Percentiles rank a stretch among this genome's conserved stretches.
Conservation (phyloP, 2,888 invertebrate genomes). For the Asteroscopus sphinx region DNA sequence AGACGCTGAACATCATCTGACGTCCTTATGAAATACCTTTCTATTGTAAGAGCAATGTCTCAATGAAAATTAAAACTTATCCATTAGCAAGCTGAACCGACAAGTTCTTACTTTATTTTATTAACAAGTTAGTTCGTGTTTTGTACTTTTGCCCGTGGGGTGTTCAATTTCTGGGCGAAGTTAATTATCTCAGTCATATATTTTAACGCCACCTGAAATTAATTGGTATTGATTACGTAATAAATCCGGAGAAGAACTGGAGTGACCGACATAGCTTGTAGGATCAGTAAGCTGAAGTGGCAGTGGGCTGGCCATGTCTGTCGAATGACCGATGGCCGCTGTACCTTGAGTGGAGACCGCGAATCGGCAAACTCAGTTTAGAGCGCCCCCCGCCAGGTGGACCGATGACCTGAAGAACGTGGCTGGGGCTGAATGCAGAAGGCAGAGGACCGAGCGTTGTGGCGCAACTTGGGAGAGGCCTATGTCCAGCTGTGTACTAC, state of each 20-base stretch:
- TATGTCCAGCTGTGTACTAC: no score
- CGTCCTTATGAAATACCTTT: slow-evolving; percentile 9
- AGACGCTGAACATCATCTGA: background rate
- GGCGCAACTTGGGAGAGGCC: no score
- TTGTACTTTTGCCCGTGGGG: slow-evolving; percentile 37
- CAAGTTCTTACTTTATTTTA: slow-evolving; percentile 58
- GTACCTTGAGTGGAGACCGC: no score
- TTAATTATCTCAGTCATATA: slow-evolving; percentile 32
- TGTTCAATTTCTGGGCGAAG: slow-evolving; percentile 29
- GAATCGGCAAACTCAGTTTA: no score
- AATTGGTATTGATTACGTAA: slow-evolving; percentile 31
- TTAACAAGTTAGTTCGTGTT: slow-evolving; percentile 59
- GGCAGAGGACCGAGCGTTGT: no score
- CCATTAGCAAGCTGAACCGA: slow-evolving; percentile 63
- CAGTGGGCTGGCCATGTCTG: no score
- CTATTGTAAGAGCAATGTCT: slow-evolving; percentile 43
- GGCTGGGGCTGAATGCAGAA: no score
- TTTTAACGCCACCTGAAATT: slow-evolving; percentile 19
- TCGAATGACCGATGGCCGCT: no score
- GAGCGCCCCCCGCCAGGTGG: no score
- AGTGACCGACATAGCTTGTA: slow-evolving; percentile 8
- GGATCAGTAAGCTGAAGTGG: background rate
- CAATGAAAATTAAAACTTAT: slow-evolving; percentile 64
- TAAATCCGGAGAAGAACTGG: background rate
- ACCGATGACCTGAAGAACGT: no score